Percentiles rank a stretch among this genome's conserved stretches.
phyloP scores from a whole-genome alignment of 2,797 vertebrate species.

The Aselliscus stoliczkanus region DNA sequence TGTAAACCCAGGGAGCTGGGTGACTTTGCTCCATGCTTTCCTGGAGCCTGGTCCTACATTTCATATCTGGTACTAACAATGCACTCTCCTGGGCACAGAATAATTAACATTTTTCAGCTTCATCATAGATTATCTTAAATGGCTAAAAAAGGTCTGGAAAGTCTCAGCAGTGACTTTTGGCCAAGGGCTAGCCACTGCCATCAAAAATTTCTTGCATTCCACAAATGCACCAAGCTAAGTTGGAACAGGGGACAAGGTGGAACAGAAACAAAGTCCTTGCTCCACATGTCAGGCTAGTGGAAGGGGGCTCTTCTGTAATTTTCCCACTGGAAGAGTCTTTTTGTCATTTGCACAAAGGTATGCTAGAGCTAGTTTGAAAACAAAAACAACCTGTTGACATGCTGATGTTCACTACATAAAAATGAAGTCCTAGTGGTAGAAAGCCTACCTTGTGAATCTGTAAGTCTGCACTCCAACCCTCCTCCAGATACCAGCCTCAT shows the following conservation, averaged over 20 bases:
- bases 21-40: not conserved
- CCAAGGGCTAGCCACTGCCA: not conserved
- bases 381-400: not conserved
- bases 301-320: not conserved
- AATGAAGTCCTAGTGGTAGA: not conserved
- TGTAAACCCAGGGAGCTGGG: not conserved
- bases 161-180: not conserved
- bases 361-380: not conserved
- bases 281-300: not conserved
- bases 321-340: not conserved
- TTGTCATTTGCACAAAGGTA: not conserved
- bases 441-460: not conserved
- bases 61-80: not conserved
- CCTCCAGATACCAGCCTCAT: not conserved
- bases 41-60: not conserved
- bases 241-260: not conserved
- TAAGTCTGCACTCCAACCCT: not conserved
- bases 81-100: not conserved
- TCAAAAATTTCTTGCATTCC: constrained; percentile 32
- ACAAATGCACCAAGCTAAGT: not conserved
- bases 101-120: constrained; percentile 24
- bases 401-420: not conserved
- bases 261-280: not conserved
- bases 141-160: constrained; percentile 20
- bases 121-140: constrained; percentile 28